phyloP scores from a whole-genome alignment of 2,113 vertebrate species.

The Sterrhoptilus dennistouni region DNA sequence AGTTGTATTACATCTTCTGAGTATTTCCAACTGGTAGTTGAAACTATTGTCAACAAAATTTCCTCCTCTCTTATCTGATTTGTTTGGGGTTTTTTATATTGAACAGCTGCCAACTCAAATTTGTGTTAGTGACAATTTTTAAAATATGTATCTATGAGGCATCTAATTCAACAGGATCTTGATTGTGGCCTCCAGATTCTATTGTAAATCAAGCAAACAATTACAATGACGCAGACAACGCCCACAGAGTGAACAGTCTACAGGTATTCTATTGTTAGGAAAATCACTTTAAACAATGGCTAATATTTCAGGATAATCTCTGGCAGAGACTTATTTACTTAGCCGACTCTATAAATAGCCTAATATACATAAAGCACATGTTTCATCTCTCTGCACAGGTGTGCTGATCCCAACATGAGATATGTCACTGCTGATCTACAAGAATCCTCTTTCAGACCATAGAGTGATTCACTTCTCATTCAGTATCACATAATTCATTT shows the following conservation, averaged over 20 bases:
- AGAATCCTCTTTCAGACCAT: not conserved
- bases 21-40: not conserved
- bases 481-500: not conserved
- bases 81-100: not conserved
- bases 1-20: not conserved
- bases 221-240: not conserved
- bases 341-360: not conserved
- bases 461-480: not conserved
- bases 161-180: slow-evolving; percentile 19
- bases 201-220: slow-evolving; percentile 20
- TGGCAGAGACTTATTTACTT: not conserved
- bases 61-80: not conserved
- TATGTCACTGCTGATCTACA: not conserved
- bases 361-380: not conserved
- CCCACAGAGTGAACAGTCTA: not conserved
- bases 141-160: not conserved
- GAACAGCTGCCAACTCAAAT: not conserved
- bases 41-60: not conserved
- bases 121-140: not conserved
- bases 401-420: not conserved
- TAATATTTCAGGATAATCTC: slow-evolving; percentile 18
- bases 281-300: not conserved
- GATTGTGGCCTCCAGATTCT: not conserved
- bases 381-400: not conserved
- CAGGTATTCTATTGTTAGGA: slow-evolving; percentile 42